Percentiles rank a stretch among this genome's conserved stretches.
Evolutionary conservation across 2,113 vertebrate species (phyloP).

Genomic region (Macrotus californicus): DNA sequence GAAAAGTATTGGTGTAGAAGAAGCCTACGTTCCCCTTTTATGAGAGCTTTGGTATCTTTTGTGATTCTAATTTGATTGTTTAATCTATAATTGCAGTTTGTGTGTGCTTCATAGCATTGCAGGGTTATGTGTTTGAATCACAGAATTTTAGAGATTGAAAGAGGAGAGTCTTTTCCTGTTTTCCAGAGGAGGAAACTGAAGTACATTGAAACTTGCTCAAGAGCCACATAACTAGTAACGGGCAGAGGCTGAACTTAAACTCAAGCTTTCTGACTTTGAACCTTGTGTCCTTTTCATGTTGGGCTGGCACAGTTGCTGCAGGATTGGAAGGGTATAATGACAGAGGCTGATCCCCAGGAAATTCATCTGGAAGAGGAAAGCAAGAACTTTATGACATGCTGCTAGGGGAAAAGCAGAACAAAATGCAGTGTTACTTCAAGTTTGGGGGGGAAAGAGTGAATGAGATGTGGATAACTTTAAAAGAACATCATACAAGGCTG

Average conservation of each 20-base stretch:
- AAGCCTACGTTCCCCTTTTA: neutral
- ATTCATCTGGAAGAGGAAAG: neutral
- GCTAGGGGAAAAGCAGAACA: neutral
- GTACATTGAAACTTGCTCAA: neutral
- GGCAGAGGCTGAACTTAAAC: neutral
- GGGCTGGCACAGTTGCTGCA: neutral
- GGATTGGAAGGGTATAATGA: neutral
- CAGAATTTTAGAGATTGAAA: neutral
- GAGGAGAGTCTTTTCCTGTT: neutral
- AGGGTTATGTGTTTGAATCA: neutral
- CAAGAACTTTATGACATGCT: neutral
- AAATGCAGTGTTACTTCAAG: neutral
- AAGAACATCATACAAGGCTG: conserved; percentile 25
- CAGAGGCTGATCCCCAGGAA: neutral
- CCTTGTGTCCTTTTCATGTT: neutral
- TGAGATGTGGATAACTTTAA: conserved; percentile 56
- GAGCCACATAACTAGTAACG: neutral
- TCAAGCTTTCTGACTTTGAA: neutral
- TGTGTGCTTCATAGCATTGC: neutral
- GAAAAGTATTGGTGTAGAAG: neutral
- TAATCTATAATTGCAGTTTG: neutral
- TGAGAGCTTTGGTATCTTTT: neutral
- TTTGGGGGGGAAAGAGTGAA: neutral
- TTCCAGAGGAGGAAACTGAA: neutral
- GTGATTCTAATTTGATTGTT: neutral